Conservation (phyloP, 35 echinoderm and acorn worm species). For the Apostichopus parvimensis region DNA sequence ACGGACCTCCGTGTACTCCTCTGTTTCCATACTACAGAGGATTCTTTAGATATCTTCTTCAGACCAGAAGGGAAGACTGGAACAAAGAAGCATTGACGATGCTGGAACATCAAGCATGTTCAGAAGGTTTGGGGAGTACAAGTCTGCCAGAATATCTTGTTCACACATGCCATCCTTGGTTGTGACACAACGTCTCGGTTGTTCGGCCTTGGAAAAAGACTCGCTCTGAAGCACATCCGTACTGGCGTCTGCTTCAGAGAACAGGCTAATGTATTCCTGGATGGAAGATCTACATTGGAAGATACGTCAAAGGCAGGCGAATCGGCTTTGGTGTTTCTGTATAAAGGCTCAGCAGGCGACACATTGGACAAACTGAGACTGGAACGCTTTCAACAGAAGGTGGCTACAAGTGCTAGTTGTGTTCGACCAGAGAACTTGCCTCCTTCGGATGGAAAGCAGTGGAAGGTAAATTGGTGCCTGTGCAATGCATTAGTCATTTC, state of each 20-base stretch:
- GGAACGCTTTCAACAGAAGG: not conserved
- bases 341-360: too few relatives aligned
- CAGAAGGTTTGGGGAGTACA: not conserved
- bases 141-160: too few relatives aligned
- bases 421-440: slow-evolving; percentile 5
- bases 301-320: not conserved
- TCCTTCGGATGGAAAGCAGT: not conserved
- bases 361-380: too few relatives aligned
- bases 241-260: not conserved
- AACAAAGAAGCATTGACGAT: slow-evolving; percentile 30
- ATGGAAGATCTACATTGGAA: slow-evolving; percentile 10
- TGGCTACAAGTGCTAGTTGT: not conserved
- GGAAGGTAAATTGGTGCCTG: too few relatives aligned
- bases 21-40: not conserved
- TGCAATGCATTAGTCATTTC: too few relatives aligned
- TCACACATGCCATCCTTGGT: too few relatives aligned
- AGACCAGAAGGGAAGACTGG: slow-evolving; percentile 4
- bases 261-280: not conserved
- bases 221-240: not conserved
- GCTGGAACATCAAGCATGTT: not conserved
- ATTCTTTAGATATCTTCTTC: not conserved
- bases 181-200: too few relatives aligned
- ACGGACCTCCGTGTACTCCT: slow-evolving; percentile 52
- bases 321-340: not conserved
- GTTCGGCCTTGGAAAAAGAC: not conserved